Evolutionary conservation across 2,797 vertebrate genomes (phyloP).

Genomic region (Trachurus trachurus): DNA sequence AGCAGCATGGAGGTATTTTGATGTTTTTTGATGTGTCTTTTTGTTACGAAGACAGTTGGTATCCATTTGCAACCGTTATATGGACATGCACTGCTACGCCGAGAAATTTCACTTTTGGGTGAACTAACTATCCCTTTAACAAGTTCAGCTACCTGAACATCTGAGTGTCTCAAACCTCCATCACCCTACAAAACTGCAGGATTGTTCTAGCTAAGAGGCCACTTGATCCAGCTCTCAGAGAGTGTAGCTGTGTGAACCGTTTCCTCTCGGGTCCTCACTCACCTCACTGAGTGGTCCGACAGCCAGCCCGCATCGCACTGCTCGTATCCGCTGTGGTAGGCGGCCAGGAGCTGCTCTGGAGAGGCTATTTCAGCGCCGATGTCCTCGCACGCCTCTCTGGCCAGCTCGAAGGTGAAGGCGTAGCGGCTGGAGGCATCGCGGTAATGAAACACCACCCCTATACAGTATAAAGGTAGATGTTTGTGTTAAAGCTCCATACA

Average conservation of each 20-base stretch:
- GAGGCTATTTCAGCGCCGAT: conserved; percentile 91
- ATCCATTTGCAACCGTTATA: no score
- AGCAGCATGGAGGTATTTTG: no score
- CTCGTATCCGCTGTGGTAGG: conserved; percentile 93
- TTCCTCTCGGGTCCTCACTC: conserved; percentile 73
- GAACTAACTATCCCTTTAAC: no score
- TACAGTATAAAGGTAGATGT: no score
- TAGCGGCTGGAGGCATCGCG: conserved; percentile 91
- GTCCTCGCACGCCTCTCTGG: conserved; percentile 88
- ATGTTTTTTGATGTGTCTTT: no score
- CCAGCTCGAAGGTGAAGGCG: conserved; percentile 89
- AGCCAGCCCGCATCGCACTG: conserved; percentile 97
- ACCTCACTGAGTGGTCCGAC: conserved; percentile 92
- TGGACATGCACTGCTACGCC: no score
- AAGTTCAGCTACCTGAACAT: not conserved
- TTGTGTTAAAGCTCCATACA: no score
- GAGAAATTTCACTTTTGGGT: no score
- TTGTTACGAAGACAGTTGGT: no score
- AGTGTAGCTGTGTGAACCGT: conserved; percentile 1
- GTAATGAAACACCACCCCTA: conserved; percentile 97
- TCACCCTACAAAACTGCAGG: not conserved
- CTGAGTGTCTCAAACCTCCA: not conserved
- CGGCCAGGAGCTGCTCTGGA: conserved; percentile 92
- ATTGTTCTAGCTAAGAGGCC: conserved; percentile 2
- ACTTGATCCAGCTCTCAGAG: not conserved